Conservation (phyloP, 2,888 invertebrate genomes). For the Cephus sareptanus region DNA sequence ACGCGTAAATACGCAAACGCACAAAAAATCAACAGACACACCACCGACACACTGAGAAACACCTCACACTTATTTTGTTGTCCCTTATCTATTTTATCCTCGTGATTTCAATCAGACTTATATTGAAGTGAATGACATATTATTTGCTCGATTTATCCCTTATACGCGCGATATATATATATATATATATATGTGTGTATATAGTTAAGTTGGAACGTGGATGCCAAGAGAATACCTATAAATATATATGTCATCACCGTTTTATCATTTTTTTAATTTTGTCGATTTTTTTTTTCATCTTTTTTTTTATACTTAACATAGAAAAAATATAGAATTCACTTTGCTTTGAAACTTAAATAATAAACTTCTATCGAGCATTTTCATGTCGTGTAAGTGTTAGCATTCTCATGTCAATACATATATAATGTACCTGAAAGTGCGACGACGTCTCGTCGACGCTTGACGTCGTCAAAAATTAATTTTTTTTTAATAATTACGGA, state of each 20-base stretch:
- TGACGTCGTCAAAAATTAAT: too few relatives aligned
- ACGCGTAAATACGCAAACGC: too few relatives aligned
- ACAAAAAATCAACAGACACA: too few relatives aligned
- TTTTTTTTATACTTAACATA: conserved; percentile 62
- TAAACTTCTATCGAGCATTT: conserved; percentile 46
- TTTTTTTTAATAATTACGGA: too few relatives aligned
- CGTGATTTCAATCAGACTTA: conserved; percentile 51
- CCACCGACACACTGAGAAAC: too few relatives aligned
- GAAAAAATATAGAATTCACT: conserved; percentile 66
- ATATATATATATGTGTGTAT: too few relatives aligned
- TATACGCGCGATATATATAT: too few relatives aligned
- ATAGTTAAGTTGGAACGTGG: conserved; percentile 51
- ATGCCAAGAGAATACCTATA: conserved; percentile 61
- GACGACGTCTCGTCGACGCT: too few relatives aligned
- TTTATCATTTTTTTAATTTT: conserved; percentile 38
- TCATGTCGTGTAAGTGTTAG: background rate
- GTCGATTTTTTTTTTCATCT: conserved; percentile 36
- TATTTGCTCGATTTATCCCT: conserved; percentile 33
- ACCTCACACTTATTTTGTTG: conserved; percentile 13
- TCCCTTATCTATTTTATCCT: conserved; percentile 14
- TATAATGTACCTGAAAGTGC: too few relatives aligned
- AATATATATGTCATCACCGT: conserved; percentile 51
- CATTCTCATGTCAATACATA: too few relatives aligned
- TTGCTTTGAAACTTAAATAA: conserved; percentile 63
- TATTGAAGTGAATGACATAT: conserved; percentile 55